Evolutionary conservation across 53 echinoderm and acorn worm genomes (phyloP), one percentile per base, ranked within the genome.

Genomic region (Astropecten irregularis): DNA sequence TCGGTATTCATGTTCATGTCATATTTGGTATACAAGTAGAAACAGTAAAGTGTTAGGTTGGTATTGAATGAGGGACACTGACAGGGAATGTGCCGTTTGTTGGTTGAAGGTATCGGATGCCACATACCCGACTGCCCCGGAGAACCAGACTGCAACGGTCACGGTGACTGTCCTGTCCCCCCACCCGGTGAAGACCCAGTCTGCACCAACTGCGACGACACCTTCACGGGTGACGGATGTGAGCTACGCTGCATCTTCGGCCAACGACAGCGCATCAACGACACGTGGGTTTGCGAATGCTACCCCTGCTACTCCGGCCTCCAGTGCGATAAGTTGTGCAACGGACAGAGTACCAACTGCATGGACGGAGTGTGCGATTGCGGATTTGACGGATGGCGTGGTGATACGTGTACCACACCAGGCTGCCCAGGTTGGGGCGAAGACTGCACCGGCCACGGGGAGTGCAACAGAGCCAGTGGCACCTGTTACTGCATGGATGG

Each of bases 81-180:
- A n/a, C n/a, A n/a, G n/a, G n/a, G n/a, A n/a, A n/a, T n/a, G n/a
- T n/a, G n/a, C n/a, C n/a, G n/a, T n/a, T n/a, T n/a, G n/a, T n/a
- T n/a, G n/a, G n/a, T 2, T 42, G 42, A 60, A 79, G 79, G 79
- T 38, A 33, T 86, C 21, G 95, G 95, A 49, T 95, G 95, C 39
- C 90, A 95, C 3, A 53, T 84, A 30, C 92, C 95, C 16, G 95
- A 95, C 62, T 95, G 95, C 56, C 89, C 92, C 0, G 95, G 95
- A 7, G 74, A 85, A 32, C 95, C 92, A 23, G 95, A 95, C 76
- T 95, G 95, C 49, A 76, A 87, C 25, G 74, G 62, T 11, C 61
- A 84, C 21, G 95, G 95, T 51, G 90, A 76, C 42, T 95, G 95
- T 72, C 88, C 90, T 25, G 50, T 92, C 59, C 84, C 89, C 48